Evolutionary conservation across 2,113 vertebrate species (phyloP).

Genomic region (Ageneiosus marmoratus): DNA sequence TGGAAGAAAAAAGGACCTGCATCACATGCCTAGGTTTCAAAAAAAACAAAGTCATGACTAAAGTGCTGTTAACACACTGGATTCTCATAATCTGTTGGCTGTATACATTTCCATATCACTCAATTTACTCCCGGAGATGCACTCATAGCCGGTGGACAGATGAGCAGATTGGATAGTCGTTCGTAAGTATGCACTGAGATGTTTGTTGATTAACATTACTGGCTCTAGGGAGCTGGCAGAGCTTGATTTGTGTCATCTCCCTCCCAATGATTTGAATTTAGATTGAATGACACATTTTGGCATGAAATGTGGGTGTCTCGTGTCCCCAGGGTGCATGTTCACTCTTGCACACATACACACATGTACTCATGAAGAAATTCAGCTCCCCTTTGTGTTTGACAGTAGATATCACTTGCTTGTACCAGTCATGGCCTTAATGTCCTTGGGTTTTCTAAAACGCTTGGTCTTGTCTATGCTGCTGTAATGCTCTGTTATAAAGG

Average conservation of each 20-base stretch:
- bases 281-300: conserved; percentile 48
- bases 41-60: conserved; percentile 35
- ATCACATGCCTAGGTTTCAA: conserved; percentile 12
- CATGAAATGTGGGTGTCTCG: conserved; percentile 25
- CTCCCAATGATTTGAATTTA: conserved; percentile 51
- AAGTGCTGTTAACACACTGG: conserved; percentile 37
- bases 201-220: conserved; percentile 52
- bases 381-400: conserved; percentile 1
- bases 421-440: background rate
- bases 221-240: conserved; percentile 39
- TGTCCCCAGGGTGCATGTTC: conserved; percentile 6
- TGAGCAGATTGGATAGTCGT: conserved; percentile 34
- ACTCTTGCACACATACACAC: background rate
- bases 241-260: conserved; percentile 44
- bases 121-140: conserved; percentile 46
- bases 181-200: conserved; percentile 50
- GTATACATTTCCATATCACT: conserved; percentile 48
- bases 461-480: conserved; percentile 13
- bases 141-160: conserved; percentile 32
- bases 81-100: conserved; percentile 37
- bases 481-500: conserved; percentile 13
- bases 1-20: conserved; percentile 2
- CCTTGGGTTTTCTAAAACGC: conserved; percentile 2
- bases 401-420: conserved; percentile 16
- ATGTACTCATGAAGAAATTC: background rate